Evolutionary conservation across 1,140 invertebrate genomes (phyloP).

Genomic region (Luehdorfia chinensis): DNA sequence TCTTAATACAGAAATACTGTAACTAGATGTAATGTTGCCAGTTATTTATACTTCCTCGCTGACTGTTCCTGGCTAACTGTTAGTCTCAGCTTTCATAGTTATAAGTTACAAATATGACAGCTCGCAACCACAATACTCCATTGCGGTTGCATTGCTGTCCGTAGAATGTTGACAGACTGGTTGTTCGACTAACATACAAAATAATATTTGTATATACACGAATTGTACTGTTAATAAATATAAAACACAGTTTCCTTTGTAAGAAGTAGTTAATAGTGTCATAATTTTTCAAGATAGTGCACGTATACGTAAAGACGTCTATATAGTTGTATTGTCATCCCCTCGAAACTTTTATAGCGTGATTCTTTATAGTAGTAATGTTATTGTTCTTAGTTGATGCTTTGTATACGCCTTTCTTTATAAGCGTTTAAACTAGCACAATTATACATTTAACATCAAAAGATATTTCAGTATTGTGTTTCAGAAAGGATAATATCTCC

Average conservation of each 20-base stretch:
- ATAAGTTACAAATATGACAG: conserved; percentile 2
- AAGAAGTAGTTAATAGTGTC: no score
- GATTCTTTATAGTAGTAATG: not conserved
- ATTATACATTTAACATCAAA: no score
- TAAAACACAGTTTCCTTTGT: not conserved
- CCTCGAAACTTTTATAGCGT: not conserved
- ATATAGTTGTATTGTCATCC: not conserved
- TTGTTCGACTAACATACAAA: not conserved
- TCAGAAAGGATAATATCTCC: no score
- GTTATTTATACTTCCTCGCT: no score
- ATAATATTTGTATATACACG: no score
- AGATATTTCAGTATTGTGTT: no score
- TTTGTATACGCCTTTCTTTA: no score
- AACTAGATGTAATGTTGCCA: no score
- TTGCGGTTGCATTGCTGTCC: conserved; percentile 7
- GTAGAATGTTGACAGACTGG: not conserved
- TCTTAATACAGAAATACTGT: no score
- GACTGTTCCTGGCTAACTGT: not conserved
- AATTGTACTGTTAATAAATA: not conserved
- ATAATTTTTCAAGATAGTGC: not conserved
- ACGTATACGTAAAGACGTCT: not conserved
- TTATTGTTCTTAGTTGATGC: not conserved
- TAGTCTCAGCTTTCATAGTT: not conserved
- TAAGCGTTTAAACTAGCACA: no score
- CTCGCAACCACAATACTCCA: not conserved